Base-by-base conservation (phyloP, 2,113 vertebrate species). In the Pagrus major region DNA sequence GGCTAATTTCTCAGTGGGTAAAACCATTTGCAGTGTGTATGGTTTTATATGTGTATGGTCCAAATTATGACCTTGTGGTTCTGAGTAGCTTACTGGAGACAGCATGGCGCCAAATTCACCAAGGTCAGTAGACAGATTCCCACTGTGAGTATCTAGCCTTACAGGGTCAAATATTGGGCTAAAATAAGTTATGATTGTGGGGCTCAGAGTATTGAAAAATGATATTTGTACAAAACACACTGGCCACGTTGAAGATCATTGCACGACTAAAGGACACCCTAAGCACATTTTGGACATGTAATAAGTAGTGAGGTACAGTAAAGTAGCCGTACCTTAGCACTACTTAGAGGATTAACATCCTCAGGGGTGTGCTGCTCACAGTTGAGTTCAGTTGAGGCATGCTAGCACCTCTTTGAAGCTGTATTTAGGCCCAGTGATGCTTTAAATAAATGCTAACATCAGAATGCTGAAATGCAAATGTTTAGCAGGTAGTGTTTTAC, bases 1-100 rank as follows among this genome's bases (percentile, higher is more conserved):
- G 47, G 46, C 56, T 69, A 56, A 76, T 80, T 60, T 67, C 41
- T 75, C 65, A 46, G 69, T 14, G 63, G 41, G 29, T 27, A 52
- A 49, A 74, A 78, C 59, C 68, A 75, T 80, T 74, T 74, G 59
- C 78, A 44, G 23, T 10, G 63, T 63, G 63, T 74, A 75, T 73
- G 12, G 44, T 78, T 83, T 69, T 69, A 31, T 64, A 69, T 58
- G 42, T 27, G 54, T 76, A 67, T 18, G 27, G 21, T 71, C 35
- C 35, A 81, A 67, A 27, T 69, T 11, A 27, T 51, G 64, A 73
- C 49, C 68, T 64, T 60, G 52, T 42, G 27, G 25, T 65, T 80
- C 5, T 25, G 35, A 51, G 46, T 23, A 7, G 63, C 33, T 51
- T 37, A 58, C 47, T 25, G 5, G 35, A 69, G 39, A 76, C 58